Evolutionary conservation across 92 coral and sea anemone species (phyloP).

Genomic region (Heliopora coerulea): DNA sequence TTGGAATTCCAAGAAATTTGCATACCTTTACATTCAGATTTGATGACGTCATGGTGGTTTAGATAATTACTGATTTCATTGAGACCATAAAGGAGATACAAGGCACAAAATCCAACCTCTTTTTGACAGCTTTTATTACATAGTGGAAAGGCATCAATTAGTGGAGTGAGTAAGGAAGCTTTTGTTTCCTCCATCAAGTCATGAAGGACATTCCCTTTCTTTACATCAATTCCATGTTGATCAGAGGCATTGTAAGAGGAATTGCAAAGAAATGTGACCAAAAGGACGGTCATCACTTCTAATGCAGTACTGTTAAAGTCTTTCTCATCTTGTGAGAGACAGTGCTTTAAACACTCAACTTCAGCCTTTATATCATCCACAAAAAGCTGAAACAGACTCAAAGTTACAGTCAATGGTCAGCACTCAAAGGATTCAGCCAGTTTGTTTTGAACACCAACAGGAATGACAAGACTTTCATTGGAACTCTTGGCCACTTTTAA

Average conservation of each 20-base stretch:
- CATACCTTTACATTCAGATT: background rate
- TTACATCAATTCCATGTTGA: slow-evolving; percentile 23
- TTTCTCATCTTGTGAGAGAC: background rate
- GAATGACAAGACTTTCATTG: slow-evolving; percentile 3
- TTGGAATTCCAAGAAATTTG: slow-evolving; percentile 17
- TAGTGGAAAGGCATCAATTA: slow-evolving; percentile 16
- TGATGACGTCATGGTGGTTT: slow-evolving; percentile 1
- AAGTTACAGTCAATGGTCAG: slow-evolving; percentile 16
- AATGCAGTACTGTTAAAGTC: background rate
- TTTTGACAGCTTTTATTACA: slow-evolving; percentile 3
- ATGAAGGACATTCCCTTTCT: slow-evolving; percentile 20
- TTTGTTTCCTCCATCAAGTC: background rate
- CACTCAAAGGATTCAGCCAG: slow-evolving; percentile 21
- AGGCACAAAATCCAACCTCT: slow-evolving; percentile 18
- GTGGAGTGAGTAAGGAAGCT: slow-evolving; percentile 5
- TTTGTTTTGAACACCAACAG: slow-evolving; percentile 13
- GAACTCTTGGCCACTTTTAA: slow-evolving; percentile 11
- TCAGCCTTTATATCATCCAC: slow-evolving; percentile 4
- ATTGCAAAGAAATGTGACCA: slow-evolving; percentile 16
- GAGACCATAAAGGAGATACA: slow-evolving; percentile 21
- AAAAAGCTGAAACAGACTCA: background rate
- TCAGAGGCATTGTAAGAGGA: slow-evolving; percentile 35
- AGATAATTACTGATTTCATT: slow-evolving; percentile 4
- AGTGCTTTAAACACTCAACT: slow-evolving; percentile 1
- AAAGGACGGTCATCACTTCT: slow-evolving; percentile 20